Base-by-base conservation (phyloP, 2,113 vertebrate genomes). In the Sylvia atricapilla region DNA sequence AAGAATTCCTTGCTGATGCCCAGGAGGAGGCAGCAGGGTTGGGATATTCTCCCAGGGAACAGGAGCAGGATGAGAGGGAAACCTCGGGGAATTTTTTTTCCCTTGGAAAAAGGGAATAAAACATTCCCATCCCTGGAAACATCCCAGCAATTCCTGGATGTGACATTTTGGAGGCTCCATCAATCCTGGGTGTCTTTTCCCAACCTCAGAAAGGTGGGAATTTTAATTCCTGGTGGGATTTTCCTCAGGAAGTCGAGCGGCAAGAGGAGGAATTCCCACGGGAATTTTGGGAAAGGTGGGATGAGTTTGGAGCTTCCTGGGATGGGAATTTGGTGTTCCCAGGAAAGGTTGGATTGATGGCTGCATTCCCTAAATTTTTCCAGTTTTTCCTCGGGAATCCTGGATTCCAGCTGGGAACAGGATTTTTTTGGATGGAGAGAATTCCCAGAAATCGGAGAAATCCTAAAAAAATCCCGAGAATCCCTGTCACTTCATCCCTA, bases 401-500 rank as follows among this genome's bases (percentile, higher is more conserved):
- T 7, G 31, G 53, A 19, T 27, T 55, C 17, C 30, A 31, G 28
- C 52, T 53, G 28, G 67, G 46, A 43, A 1, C 1, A 1, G 24
- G 11, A 15, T 44, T 25, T 11, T 11, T 15, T 47, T 13, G 4
- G 46, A 30, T 14, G 9, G 33, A 3, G 15, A 17, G 33, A n/a
- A 50, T 55, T 80, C 43, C 70, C 27, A 4, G 33, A 5, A 72
- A 23, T 22, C 44, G 19, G 39, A 41, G 17, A 20, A 53, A 47
- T 62, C n/a, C 55, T 9, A 1, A 31, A 10, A 59, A 16, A 62
- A 68, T 67, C 8, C 49, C 1, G 0, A n/a, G 64, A 37, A 50
- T 21, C 4, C 47, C 10, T 8, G 49, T 25, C 2, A 0, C 41
- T 74, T 21, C 9, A 2, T 55, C 24, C 13, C 0, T 41, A 15